phyloP scores from a whole-genome alignment of 2,797 vertebrate genomes.

The Dendrocincla fuliginosa region DNA sequence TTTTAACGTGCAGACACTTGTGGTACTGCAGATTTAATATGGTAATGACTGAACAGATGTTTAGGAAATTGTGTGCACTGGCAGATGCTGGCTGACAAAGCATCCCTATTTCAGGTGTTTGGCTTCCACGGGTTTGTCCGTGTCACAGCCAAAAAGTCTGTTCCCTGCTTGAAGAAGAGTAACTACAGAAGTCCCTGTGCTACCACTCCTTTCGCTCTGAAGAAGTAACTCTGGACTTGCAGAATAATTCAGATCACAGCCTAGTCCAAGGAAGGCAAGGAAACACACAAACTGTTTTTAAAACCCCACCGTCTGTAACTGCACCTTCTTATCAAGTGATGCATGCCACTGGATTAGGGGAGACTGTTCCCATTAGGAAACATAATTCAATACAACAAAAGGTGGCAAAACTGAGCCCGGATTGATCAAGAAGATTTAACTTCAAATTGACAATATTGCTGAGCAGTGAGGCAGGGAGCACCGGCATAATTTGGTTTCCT shows the following conservation, averaged over 20 bases:
- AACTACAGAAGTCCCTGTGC: neutral
- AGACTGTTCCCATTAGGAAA: constrained; percentile 43
- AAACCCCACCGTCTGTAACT: neutral
- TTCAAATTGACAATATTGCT: constrained; percentile 52
- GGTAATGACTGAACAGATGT: constrained; percentile 44
- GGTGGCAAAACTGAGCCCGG: constrained; percentile 30
- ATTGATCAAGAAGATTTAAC: constrained; percentile 54
- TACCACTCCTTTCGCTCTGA: neutral
- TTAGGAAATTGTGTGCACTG: constrained; percentile 39
- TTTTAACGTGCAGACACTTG: neutral
- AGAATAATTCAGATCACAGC: neutral
- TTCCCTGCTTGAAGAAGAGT: neutral
- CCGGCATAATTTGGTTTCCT: constrained; percentile 62
- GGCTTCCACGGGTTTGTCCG: neutral
- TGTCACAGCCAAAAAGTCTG: neutral
- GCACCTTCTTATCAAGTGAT: neutral
- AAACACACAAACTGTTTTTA: neutral
- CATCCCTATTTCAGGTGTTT: neutral
- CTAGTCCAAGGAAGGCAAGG: neutral
- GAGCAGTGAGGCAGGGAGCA: constrained; percentile 37
- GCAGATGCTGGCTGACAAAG: neutral
- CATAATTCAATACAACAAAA: constrained; percentile 42
- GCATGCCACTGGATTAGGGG: constrained; percentile 21
- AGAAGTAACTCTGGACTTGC: neutral
- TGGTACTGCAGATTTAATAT: neutral